A percentile compares a stretch with the other conserved stretches of the same genome.
These are phyloP conservation scores for Imbricaverruca yamaguchii DNA, from an alignment of 2,888 invertebrate species.

Conservation along the genomic window DNA sequence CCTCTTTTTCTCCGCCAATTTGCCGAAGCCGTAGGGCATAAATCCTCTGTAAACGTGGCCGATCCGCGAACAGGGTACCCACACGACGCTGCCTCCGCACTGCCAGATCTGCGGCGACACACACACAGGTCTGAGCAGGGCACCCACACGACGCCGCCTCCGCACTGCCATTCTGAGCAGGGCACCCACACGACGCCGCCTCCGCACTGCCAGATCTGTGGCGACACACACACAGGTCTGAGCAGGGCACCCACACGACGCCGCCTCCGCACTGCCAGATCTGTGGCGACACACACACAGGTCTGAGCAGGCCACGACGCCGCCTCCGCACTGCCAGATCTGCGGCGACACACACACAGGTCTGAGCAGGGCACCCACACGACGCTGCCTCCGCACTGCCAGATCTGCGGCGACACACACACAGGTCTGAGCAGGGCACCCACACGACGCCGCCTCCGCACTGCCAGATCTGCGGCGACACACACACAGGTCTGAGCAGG, in stretches of 20 bases:
- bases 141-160: constrained; percentile 96
- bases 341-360: too few relatives aligned
- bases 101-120: constrained; percentile 70
- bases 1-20: constrained; percentile 63
- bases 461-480: constrained; percentile 78
- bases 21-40: constrained; percentile 53
- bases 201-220: constrained; percentile 92
- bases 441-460: constrained; percentile 97
- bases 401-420: constrained; percentile 63
- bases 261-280: constrained; percentile 99
- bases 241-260: constrained; percentile 98
- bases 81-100: constrained; percentile 94
- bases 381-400: constrained; percentile 98
- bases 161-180: constrained; percentile 98
- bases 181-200: constrained; percentile 98
- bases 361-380: constrained; percentile 99
- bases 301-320: too few relatives aligned
- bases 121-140: constrained; percentile 65
- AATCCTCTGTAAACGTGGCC: constrained; percentile 91
- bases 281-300: too few relatives aligned
- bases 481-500: too few relatives aligned
- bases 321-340: constrained; percentile 98
- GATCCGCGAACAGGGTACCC: constrained; percentile 97
- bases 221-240: too few relatives aligned
- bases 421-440: constrained; percentile 99